Evolutionary conservation across 2,888 invertebrate species (phyloP), one percentile per base, ranked within the genome.

Genomic region (Diabrotica balteata): DNA sequence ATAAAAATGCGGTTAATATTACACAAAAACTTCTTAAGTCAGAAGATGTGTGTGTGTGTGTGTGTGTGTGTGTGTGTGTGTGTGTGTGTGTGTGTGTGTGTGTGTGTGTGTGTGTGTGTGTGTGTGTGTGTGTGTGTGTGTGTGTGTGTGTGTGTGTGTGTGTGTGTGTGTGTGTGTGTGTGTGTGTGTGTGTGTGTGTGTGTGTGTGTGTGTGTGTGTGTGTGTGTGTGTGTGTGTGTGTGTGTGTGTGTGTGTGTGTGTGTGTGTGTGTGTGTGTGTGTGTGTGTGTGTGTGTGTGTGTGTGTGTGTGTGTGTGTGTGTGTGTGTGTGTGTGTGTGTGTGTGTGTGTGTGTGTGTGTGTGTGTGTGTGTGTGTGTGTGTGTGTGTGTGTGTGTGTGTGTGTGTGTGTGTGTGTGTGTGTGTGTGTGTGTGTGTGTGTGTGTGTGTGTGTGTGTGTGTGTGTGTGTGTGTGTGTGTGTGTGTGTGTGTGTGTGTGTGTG

Each of bases 1-100:
- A n/a, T n/a, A n/a, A n/a, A n/a, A n/a, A n/a, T n/a, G n/a, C n/a
- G n/a, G n/a, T n/a, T n/a, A n/a, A n/a, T n/a, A n/a, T n/a, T n/a
- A n/a, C n/a, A n/a, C n/a, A n/a, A n/a, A n/a, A n/a, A n/a, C n/a
- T n/a, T n/a, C n/a, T n/a, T n/a, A n/a, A n/a, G n/a, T n/a, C n/a
- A n/a, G n/a, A n/a, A n/a, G n/a, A n/a, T 46, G 46, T 46, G 46
- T 46, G 46, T 46, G 46, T 46, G 46, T 46, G 46, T 46, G 46
- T 46, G 46, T 46, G 46, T 46, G 46, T 46, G 46, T 46, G 46
- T 46, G 46, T 46, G 46, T 46, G 46, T 46, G 46, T 46, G 46
- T 46, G 46, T 46, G 46, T 46, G 46, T 46, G 46, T 46, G 46
- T 46, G 46, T 46, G 46, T 46, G 46, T 46, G 46, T 46, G 46